Evolutionary conservation across 2,888 invertebrate genomes (phyloP), one percentile per base, ranked within the genome.

Genomic region (Amorpha juglandis): DNA sequence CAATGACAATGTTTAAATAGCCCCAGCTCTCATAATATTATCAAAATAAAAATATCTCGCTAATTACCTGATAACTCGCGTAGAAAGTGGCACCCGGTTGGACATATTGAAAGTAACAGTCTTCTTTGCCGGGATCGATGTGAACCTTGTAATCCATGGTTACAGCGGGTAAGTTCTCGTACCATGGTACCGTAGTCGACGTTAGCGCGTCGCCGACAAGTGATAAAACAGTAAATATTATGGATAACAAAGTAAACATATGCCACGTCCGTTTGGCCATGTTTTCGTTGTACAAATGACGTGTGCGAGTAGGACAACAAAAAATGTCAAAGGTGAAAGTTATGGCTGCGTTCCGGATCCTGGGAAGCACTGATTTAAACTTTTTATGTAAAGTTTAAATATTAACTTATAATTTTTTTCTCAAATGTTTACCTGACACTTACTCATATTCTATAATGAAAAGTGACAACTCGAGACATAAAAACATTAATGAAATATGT

Each of bases 81-180:
- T 98, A 98, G 84, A 99, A 97, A 69, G 98, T 98, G 27, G 98
- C 98, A 65, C 98, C 98, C 66, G 96, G 95, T 80, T 98, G 97
- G 68, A 98, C 98, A 93, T 97, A 98, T 93, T 99, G 98, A 88
- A 95, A 98, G 90, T 98, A 99, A 90, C 99, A 99, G 83, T 99
- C 98, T 90, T 98, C 98, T 78, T 94, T 94, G 67, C 98, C 98
- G n/a, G 98, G 97, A 80, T 98, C 98, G 70, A 99, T 96, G 88
- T 98, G 97, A 47, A 99, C 97, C 92, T 98, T 98, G 86, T 99
- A 99, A 84, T 98, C 98, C 97, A 98, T 98, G 1, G 98, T 97
- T 45, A 98, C 98, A 11, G 98, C 98, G 12, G 98, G 98, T 67
- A 97, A 89, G 75, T 96, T 96, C 87, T 97, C 97, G 86, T 97